Percentiles rank a stretch among this genome's conserved stretches.
Evolutionary conservation across 2,797 vertebrate species (phyloP).

Genomic region (Falco novaeseelandiae): DNA sequence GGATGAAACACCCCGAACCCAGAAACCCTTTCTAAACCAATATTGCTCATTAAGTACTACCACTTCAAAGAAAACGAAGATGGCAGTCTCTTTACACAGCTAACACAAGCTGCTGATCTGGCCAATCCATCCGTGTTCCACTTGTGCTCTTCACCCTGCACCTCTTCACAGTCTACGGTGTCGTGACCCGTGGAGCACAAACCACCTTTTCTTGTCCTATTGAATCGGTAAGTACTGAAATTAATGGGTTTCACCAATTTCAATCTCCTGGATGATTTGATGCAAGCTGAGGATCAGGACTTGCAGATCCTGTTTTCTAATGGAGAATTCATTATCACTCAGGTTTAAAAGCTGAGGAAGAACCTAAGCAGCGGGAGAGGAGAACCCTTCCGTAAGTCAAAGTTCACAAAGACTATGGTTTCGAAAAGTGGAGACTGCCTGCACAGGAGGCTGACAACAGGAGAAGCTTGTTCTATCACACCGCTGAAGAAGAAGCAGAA

Average conservation of each 20-base stretch:
- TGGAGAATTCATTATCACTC: not conserved
- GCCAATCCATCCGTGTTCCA: not conserved
- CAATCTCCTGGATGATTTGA: not conserved
- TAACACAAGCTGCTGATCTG: not conserved
- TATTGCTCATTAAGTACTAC: not conserved
- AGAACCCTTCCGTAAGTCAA: fast-evolving
- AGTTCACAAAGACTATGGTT: not conserved
- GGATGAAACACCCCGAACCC: not conserved
- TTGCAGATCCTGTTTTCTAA: not conserved
- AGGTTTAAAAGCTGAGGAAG: not conserved
- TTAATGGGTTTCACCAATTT: fast-evolving
- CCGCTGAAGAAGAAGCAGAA: not conserved
- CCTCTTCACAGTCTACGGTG: fast-evolving
- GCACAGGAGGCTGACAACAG: not conserved
- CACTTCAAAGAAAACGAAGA: not conserved
- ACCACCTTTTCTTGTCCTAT: not conserved
- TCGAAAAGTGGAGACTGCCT: fast-evolving
- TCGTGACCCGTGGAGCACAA: not conserved
- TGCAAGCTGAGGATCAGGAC: not conserved
- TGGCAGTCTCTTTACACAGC: not conserved
- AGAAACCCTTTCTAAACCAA: not conserved
- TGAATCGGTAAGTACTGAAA: not conserved
- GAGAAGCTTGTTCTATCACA: not conserved
- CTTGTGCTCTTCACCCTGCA: too few relatives aligned
- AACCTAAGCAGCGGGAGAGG: not conserved